phyloP scores from a whole-genome alignment of 2,797 vertebrate species.

The Ara ararauna region DNA sequence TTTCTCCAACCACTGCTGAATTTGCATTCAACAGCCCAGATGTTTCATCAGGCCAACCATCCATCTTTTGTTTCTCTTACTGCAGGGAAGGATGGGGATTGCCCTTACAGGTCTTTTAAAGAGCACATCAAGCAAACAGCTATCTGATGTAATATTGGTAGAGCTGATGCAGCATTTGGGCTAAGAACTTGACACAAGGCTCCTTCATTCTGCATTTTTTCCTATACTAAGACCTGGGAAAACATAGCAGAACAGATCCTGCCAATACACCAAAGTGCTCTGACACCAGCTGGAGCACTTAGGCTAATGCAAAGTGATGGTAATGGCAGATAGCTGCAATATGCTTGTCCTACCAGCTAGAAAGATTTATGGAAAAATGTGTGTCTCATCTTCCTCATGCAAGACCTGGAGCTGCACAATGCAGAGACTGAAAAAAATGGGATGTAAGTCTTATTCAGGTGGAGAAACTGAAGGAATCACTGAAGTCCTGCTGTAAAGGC shows the following conservation, averaged over 20 bases:
- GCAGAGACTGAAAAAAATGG: not conserved
- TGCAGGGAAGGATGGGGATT: not conserved
- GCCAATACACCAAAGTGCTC: not conserved
- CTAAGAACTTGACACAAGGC: not conserved
- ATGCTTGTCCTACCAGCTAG: not conserved
- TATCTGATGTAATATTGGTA: not conserved
- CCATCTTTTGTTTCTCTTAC: not conserved
- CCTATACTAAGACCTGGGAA: not conserved
- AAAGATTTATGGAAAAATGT: not conserved
- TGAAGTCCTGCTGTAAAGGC: not conserved
- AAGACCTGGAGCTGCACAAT: not conserved
- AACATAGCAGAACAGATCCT: not conserved
- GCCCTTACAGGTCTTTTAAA: not conserved
- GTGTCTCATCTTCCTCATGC: not conserved
- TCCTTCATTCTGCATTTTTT: not conserved
- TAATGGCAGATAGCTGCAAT: not conserved
- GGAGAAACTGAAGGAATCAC: not conserved
- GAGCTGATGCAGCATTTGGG: not conserved
- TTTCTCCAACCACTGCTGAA: not conserved
- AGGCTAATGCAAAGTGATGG: not conserved
- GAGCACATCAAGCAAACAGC: not conserved
- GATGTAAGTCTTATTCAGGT: not conserved
- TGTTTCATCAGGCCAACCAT: not conserved
- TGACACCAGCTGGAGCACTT: not conserved
- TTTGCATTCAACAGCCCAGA: not conserved